These are phyloP conservation scores for Palloptera scutellata DNA, from an alignment of 2,888 invertebrate genomes.

Conservation along the genomic window DNA sequence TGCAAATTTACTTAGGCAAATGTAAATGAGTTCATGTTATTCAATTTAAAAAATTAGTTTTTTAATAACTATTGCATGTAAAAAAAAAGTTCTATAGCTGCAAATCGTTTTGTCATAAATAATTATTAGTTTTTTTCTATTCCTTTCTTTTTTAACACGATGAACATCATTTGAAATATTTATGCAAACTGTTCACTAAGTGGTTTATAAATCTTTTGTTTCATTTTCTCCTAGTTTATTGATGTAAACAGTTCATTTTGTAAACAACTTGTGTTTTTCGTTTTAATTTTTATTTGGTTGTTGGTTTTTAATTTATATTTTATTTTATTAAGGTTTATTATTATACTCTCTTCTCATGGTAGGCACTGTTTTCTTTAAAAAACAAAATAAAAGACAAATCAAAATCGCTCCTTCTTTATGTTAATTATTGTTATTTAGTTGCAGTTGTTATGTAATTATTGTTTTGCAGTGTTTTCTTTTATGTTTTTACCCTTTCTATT, in stretches of 20 bases:
- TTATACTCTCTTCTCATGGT: slow-evolving; percentile 16
- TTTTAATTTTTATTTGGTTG: slow-evolving; percentile 29
- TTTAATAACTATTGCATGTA: too few relatives aligned
- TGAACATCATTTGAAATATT: slow-evolving; percentile 16
- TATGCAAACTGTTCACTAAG: not conserved
- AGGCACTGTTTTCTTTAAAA: slow-evolving; percentile 37
- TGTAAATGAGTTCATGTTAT: too few relatives aligned
- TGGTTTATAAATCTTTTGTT: slow-evolving; percentile 20
- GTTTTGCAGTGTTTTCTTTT: slow-evolving; percentile 29
- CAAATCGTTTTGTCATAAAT: too few relatives aligned
- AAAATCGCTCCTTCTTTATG: slow-evolving; percentile 27
- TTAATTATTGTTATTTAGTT: slow-evolving; percentile 22
- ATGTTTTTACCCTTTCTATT: slow-evolving; percentile 40
- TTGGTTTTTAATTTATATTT: slow-evolving; percentile 19
- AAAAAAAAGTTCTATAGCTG: too few relatives aligned
- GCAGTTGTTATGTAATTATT: slow-evolving; percentile 25
- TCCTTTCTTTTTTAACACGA: slow-evolving; percentile 3
- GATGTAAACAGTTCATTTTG: slow-evolving; percentile 29
- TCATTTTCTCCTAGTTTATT: slow-evolving; percentile 19
- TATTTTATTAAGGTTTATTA: slow-evolving; percentile 12
- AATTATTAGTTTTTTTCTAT: not conserved
- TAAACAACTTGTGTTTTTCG: too few relatives aligned
- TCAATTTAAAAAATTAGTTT: too few relatives aligned
- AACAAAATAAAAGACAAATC: slow-evolving; percentile 8
- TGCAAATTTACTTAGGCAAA: too few relatives aligned